Base-by-base conservation (phyloP, 2,797 vertebrate species). In the Phrynocephalus forsythii region DNA sequence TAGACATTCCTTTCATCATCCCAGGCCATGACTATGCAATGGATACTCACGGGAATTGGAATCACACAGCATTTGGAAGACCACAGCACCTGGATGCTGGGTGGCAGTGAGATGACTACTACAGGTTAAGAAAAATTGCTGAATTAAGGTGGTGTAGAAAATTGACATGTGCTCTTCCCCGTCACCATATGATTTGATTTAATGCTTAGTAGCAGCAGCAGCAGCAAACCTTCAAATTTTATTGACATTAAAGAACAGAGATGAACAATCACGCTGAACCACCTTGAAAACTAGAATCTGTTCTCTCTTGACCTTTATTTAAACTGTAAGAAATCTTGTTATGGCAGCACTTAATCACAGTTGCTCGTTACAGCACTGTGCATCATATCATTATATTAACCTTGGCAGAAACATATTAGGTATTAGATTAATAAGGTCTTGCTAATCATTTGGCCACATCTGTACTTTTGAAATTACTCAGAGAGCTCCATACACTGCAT, bases 401-500 rank as follows among this genome's bases (percentile, higher is more conserved):
- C 30, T 84, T 91, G 83, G 89, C 2, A 80, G 75, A 91, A 90
- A 91, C 16, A 56, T 66, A 86, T 86, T 81, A 80, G 16, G 82
- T 79, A 30, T 69, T 86, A 67, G 78, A 87, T 86, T 88, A 87
- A 87, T 90, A 78, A 92, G 89, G 83, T 82, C 56, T 83, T 7
- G 5, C 75, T 91, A 90, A 89, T 90, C 83, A 73, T 87, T 86
- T 87, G 80, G 38, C 83, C 38, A 87, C 2, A 75, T 86, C 88
- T 90, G 56, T 83, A 26, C 20, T 92, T 90, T 91, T 90, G 13
- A 90, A 90, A 80, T n/a, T 86, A 48, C 83, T 88, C 68, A 28
- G 60, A 73, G 63, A 52, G 13, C 24, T 77, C 66, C 69, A 69
- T 38, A 67, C 10, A 38, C 7, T 63, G 22, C 48, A 83, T 86